Evolutionary conservation across 2,113 vertebrate species (phyloP).

Genomic region (Hiodon alosoides): DNA sequence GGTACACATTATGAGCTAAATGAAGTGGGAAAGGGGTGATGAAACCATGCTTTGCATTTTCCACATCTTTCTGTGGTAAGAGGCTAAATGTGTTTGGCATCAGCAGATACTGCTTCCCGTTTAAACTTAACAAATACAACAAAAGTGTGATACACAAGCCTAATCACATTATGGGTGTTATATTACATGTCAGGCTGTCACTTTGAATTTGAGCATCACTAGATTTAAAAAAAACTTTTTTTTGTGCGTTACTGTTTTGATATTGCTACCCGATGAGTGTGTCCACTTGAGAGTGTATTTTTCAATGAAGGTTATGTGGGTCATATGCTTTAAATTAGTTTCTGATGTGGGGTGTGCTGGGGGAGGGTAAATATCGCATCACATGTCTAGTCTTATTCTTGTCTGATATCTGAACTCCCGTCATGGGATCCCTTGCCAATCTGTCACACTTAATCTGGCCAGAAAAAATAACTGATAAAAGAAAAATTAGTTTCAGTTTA

Average conservation of each 20-base stretch:
- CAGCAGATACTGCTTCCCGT: slow-evolving; percentile 43
- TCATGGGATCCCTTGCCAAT: slow-evolving; percentile 68
- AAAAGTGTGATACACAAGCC: slow-evolving; percentile 55
- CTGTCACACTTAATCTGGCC: slow-evolving; percentile 65
- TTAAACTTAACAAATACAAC: slow-evolving; percentile 41
- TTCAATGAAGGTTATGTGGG: slow-evolving; percentile 30
- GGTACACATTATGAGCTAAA: slow-evolving; percentile 55
- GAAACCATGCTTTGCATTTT: slow-evolving; percentile 42
- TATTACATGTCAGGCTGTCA: slow-evolving; percentile 59
- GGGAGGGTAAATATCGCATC: slow-evolving; percentile 59
- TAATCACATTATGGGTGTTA: slow-evolving; percentile 63
- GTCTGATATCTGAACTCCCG: slow-evolving; percentile 63
- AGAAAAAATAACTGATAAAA: slow-evolving; percentile 51
- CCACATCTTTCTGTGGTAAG: slow-evolving; percentile 38
- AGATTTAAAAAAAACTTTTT: slow-evolving; percentile 34
- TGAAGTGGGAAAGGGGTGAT: slow-evolving; percentile 49
- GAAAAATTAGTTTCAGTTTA: slow-evolving; percentile 47
- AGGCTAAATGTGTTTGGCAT: slow-evolving; percentile 52
- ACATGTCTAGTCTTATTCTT: slow-evolving; percentile 68
- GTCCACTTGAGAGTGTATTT: slow-evolving; percentile 7
- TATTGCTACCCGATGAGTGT: slow-evolving; percentile 14
- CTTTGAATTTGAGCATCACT: slow-evolving; percentile 48
- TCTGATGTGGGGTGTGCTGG: background rate
- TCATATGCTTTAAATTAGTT: slow-evolving; percentile 51
- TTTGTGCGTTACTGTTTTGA: slow-evolving; percentile 26